Base-by-base conservation (phyloP, 2,113 vertebrate genomes). In the Scophthalmus maximus region DNA sequence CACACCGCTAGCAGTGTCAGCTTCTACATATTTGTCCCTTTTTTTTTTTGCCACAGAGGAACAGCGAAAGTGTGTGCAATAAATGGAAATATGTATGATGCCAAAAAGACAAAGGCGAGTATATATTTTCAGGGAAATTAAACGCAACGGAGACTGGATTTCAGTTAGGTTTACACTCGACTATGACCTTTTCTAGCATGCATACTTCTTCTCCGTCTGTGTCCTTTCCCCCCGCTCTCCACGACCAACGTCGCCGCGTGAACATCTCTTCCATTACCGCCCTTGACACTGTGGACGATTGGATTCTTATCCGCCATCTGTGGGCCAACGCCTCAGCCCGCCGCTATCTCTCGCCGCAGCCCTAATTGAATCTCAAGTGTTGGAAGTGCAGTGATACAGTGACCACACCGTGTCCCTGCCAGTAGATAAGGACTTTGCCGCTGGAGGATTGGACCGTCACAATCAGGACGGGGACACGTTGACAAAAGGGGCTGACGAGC, bases 311-410 rank as follows among this genome's bases (percentile, higher is more conserved):
- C 91, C 69, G 62, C 73, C 80, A 90, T 90, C 88, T 79, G 80
- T 74, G 59, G 81, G 76, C 81, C 74, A 1, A 67, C 62, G 61
- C 64, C 64, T 67, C 62, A 4, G 70, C 59, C 78, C 0, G 57
- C 26, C n/a, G 78, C 83, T 86, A 85, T 90, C 88, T 80, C 83
- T 59, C 70, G 25, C 75, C 65, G 32, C 78, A 76, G 87, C 72
- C 36, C 84, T 92, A 92, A 92, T 92, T 90, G 88, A 92, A 92
- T 92, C 88, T 84, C 78, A 73, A 84, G 83, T 79, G 89, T 87
- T 88, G 84, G 89, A 68, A 86, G 87, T 81, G 86, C 70, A 58
- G 78, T 55, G 91, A 88, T 89, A 86, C 84, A 83, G 82, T 68
- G 81, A 78, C 87, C 88, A 82, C 84, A 3, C 47, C 49, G 75